These are phyloP conservation scores for Limnothrissa miodon DNA, from an alignment of 2,113 vertebrate genomes.

Conservation along the genomic window DNA sequence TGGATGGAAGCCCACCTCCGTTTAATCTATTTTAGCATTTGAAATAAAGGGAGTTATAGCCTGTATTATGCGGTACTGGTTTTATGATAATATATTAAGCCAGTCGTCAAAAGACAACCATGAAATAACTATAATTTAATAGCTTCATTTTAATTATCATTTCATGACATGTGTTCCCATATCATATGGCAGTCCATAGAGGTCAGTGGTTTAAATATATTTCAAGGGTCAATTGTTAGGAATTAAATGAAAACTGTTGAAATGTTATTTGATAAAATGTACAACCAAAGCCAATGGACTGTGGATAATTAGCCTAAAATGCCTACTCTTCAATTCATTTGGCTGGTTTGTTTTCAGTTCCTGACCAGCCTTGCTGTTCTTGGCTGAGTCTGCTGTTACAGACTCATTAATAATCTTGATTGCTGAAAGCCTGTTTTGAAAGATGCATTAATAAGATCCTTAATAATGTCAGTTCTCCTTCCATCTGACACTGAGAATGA, in stretches of 20 bases:
- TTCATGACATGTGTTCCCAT: not conserved
- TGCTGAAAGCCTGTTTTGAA: slow-evolving; percentile 1
- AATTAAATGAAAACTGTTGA: not conserved
- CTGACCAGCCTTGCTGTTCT: slow-evolving; percentile 14
- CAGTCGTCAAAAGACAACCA: not conserved
- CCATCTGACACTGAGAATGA: not conserved
- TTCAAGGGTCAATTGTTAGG: slow-evolving; percentile 13
- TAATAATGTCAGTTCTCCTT: not conserved
- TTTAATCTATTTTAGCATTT: not conserved
- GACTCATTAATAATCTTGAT: slow-evolving; percentile 4
- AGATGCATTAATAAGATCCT: not conserved
- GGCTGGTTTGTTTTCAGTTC: slow-evolving; percentile 17
- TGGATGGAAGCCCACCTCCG: not conserved
- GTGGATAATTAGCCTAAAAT: not conserved
- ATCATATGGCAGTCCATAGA: not conserved
- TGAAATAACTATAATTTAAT: not conserved
- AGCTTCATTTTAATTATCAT: not conserved
- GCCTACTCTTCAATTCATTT: not conserved
- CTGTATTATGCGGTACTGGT: not conserved
- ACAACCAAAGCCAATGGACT: not conserved
- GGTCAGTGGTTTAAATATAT: not conserved
- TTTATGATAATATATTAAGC: not conserved
- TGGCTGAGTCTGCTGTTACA: not conserved
- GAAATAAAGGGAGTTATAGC: not conserved
- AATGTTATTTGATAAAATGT: not conserved